These are phyloP conservation scores for Reinhardtius hippoglossoides DNA, from an alignment of 2,113 vertebrate species.

Conservation along the genomic window DNA sequence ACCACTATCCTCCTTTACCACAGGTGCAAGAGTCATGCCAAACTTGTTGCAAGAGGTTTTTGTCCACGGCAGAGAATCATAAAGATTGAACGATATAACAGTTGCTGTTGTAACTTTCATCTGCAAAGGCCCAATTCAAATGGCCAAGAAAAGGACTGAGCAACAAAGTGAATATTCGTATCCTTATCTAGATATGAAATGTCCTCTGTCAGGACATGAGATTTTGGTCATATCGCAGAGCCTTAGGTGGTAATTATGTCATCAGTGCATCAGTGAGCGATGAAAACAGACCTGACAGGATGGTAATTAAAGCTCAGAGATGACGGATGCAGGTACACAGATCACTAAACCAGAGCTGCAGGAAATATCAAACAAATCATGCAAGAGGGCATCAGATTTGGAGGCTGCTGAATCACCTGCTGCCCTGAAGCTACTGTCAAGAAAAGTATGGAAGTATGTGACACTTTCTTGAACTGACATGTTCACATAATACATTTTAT, in stretches of 20 bases:
- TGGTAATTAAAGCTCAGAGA: neutral
- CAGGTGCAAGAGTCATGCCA: neutral
- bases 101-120: neutral
- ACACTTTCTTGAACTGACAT: too few relatives aligned
- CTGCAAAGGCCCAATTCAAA: neutral
- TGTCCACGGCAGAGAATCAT: neutral
- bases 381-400: neutral
- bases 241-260: neutral
- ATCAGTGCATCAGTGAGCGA: neutral
- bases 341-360: neutral
- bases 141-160: neutral
- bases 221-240: neutral
- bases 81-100: neutral
- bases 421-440: neutral
- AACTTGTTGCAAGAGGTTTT: neutral
- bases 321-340: neutral
- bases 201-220: neutral
- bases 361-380: neutral
- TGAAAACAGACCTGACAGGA: constrained; percentile 28
- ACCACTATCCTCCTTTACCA: neutral
- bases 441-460: neutral
- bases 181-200: neutral
- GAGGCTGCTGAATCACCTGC: neutral
- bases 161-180: too few relatives aligned
- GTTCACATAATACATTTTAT: neutral